These are phyloP conservation scores for Euwallacea fornicatus DNA, from an alignment of 1,140 invertebrate species.

Conservation along the genomic window DNA sequence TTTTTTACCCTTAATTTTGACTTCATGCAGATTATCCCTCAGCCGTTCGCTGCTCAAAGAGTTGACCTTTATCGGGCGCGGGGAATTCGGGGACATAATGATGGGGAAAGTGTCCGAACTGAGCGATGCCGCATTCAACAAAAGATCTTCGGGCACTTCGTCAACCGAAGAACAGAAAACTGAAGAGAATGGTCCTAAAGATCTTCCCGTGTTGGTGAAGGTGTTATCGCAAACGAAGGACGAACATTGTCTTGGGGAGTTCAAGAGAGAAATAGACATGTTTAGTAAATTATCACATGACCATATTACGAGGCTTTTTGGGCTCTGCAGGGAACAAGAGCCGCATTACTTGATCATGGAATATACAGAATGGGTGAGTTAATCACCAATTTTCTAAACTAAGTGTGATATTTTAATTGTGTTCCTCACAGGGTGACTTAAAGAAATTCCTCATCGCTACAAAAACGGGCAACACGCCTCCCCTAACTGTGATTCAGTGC, in stretches of 20 bases:
- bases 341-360: constrained; percentile 89
- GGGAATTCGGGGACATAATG: constrained; percentile 89
- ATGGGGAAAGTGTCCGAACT: constrained; percentile 66
- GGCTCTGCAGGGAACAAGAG: constrained; percentile 79
- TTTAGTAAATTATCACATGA: constrained; percentile 79
- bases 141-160: constrained; percentile 49
- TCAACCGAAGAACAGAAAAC: constrained; percentile 41
- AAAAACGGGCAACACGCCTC: constrained; percentile 57
- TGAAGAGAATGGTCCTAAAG: constrained; percentile 45
- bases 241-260: constrained; percentile 76
- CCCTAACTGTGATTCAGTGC: constrained; percentile 70
- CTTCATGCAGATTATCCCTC: constrained; percentile 58
- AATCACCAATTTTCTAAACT: not conserved
- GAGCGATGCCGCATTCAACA: constrained; percentile 45
- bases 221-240: constrained; percentile 74
- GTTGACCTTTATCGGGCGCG: constrained; percentile 81
- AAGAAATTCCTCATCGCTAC: constrained; percentile 92
- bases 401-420: not conserved
- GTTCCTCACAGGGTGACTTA: constrained; percentile 76
- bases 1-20: not conserved
- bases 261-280: constrained; percentile 84
- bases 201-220: constrained; percentile 69
- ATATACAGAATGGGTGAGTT: constrained; percentile 86
- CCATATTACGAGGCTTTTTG: constrained; percentile 76
- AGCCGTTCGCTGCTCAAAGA: constrained; percentile 75